These are phyloP conservation scores for Anoplius nigerrimus DNA, from an alignment of 2,888 invertebrate species.

Conservation along the genomic window DNA sequence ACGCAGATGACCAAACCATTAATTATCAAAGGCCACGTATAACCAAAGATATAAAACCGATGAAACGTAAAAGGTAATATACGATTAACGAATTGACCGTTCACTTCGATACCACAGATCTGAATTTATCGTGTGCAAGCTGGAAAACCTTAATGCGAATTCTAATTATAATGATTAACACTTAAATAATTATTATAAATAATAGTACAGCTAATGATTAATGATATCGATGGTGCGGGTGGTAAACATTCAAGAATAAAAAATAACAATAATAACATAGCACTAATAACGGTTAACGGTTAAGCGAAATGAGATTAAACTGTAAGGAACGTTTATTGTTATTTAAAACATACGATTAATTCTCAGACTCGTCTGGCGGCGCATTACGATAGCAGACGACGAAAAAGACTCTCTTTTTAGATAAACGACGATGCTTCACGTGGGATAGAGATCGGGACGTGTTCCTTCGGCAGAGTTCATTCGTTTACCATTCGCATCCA, in stretches of 20 bases:
- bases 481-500: too few species aligned
- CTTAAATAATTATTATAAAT: background rate
- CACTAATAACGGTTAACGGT: background rate
- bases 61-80: constrained; percentile 17
- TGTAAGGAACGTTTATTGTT: too few species aligned
- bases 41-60: constrained; percentile 19
- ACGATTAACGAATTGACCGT: background rate
- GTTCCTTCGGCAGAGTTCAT: background rate
- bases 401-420: background rate
- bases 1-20: constrained; percentile 56
- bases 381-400: background rate
- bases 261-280: background rate
- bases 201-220: background rate
- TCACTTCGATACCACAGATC: constrained; percentile 11
- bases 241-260: background rate
- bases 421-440: too few species aligned
- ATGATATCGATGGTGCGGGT: background rate
- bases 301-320: background rate
- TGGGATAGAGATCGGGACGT: too few species aligned
- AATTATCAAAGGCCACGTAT: constrained; percentile 44
- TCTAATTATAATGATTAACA: constrained; percentile 27
- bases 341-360: background rate
- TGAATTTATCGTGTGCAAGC: constrained; percentile 11
- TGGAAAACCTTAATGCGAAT: constrained; percentile 32
- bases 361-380: too few species aligned